Percentiles rank a stretch among this genome's conserved stretches.
phyloP scores from a whole-genome alignment of 2,113 vertebrate species.

The Nibea coibor region DNA sequence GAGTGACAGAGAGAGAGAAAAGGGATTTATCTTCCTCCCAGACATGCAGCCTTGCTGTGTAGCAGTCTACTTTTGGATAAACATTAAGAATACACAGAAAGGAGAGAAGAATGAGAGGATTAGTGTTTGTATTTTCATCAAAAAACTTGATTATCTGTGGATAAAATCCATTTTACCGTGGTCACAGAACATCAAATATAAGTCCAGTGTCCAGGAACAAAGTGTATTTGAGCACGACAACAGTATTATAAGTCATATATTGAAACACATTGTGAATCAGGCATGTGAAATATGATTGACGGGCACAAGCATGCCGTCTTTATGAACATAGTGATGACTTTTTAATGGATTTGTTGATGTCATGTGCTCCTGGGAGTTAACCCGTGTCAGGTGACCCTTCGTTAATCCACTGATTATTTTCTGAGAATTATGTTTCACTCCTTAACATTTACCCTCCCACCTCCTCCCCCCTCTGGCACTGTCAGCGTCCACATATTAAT shows the following conservation, averaged over 20 bases:
- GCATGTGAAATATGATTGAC: not conserved
- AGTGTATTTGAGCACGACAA: not conserved
- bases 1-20: not conserved
- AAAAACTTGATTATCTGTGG: not conserved
- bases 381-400: no score
- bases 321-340: conserved; percentile 10
- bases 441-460: not conserved
- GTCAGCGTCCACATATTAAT: conserved; percentile 19
- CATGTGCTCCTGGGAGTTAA: conserved; percentile 2
- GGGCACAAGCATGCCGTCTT: not conserved
- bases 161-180: not conserved
- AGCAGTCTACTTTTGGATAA: conserved; percentile 37
- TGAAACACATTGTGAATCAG: conserved; percentile 8
- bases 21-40: conserved; percentile 30
- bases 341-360: conserved; percentile 30
- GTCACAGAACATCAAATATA: not conserved
- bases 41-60: conserved; percentile 53
- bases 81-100: not conserved
- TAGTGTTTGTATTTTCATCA: not conserved
- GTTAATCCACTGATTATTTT: no score
- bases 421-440: not conserved
- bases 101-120: not conserved
- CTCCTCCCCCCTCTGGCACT: not conserved
- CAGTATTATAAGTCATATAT: not conserved
- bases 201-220: not conserved